phyloP scores from a whole-genome alignment of 1,140 invertebrate genomes.

The Teleogryllus occipitalis region DNA sequence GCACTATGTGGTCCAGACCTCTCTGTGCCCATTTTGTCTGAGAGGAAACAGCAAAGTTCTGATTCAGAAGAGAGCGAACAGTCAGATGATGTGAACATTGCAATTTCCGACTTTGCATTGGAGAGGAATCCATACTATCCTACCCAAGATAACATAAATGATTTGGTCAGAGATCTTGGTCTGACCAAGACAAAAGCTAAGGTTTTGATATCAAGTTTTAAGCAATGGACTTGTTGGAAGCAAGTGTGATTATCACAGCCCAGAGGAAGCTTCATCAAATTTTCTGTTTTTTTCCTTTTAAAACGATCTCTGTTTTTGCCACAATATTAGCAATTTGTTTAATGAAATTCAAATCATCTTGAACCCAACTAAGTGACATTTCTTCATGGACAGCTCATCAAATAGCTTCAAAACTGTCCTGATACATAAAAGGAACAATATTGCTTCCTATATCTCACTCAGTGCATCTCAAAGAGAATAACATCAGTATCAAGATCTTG shows the following conservation, averaged over 20 bases:
- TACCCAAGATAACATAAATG: constrained; percentile 19
- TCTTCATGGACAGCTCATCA: constrained; percentile 31
- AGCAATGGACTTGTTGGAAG: too few relatives aligned
- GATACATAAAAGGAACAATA: constrained; percentile 33
- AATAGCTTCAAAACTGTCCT: constrained; percentile 33
- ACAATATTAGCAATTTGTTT: constrained; percentile 27
- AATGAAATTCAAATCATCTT: constrained; percentile 28
- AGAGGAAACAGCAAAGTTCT: not conserved
- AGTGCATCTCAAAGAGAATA: constrained; percentile 30
- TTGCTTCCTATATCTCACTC: constrained; percentile 28
- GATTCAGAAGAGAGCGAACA: not conserved
- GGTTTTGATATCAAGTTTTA: too few relatives aligned
- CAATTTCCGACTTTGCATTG: not conserved
- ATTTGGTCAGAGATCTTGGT: too few relatives aligned
- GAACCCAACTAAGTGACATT: constrained; percentile 26
- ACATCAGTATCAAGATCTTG: constrained; percentile 28
- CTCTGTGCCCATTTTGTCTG: not conserved
- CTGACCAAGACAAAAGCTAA: too few relatives aligned
- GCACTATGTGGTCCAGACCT: constrained; percentile 18
- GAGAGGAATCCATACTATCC: constrained; percentile 25
- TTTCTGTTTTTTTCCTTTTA: constrained; percentile 22
- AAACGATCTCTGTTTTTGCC: constrained; percentile 29
- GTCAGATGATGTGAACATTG: not conserved
- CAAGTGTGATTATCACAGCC: too few relatives aligned
- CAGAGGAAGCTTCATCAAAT: constrained; percentile 11